Evolutionary conservation across 1,140 invertebrate species (phyloP).

Genomic region (Holcopasites calliopsidis): DNA sequence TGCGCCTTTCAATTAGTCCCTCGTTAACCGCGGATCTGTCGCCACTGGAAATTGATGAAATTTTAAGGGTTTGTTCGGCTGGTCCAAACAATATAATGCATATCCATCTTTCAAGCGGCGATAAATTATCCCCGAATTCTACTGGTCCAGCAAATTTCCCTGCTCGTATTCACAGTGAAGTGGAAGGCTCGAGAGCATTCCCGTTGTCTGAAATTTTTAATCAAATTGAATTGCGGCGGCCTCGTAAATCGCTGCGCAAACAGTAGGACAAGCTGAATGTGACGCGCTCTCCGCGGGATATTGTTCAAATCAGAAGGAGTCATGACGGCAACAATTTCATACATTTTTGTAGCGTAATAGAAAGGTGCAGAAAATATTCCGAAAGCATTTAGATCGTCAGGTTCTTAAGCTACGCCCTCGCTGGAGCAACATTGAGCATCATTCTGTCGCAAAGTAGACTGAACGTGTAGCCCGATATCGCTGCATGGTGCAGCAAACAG

Average conservation of each 20-base stretch:
- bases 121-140: no score
- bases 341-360: not conserved
- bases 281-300: not conserved
- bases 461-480: no score
- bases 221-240: not conserved
- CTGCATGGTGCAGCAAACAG: no score
- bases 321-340: constrained; percentile 18
- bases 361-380: not conserved
- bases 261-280: not conserved
- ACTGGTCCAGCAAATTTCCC: no score
- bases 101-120: no score
- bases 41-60: not conserved
- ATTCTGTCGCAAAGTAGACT: no score
- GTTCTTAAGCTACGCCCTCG: no score
- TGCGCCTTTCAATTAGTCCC: constrained; percentile 34
- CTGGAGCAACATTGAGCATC: no score
- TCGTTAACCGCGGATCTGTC: constrained; percentile 15
- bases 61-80: not conserved
- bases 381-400: not conserved
- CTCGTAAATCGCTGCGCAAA: constrained; percentile 17
- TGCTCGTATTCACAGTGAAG: no score
- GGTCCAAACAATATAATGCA: no score
- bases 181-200: no score
- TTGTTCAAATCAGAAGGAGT: not conserved
- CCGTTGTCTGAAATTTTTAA: no score